A percentile compares a stretch with the other conserved stretches of the same genome.
phyloP scores from a whole-genome alignment of 2,113 vertebrate genomes.

The Chascanopsetta lugubris region DNA sequence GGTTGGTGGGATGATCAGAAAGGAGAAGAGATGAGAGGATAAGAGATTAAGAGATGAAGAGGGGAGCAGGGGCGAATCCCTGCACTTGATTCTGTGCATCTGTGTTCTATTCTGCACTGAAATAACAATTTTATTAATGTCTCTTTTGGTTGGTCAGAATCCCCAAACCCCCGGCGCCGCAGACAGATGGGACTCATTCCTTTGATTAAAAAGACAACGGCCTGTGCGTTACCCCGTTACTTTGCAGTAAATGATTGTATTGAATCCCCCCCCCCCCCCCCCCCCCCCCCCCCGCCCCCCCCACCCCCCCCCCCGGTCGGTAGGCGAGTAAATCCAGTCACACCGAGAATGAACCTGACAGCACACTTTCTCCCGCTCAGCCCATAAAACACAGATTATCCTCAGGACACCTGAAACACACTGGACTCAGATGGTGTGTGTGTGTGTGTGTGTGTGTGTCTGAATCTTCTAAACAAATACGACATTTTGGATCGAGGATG shows the following conservation, averaged over 20 bases:
- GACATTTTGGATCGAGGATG: background rate
- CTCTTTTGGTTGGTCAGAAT: conserved; percentile 23
- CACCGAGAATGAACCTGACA: conserved; percentile 58
- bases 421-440: conserved; percentile 21
- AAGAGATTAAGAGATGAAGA: conserved; percentile 63
- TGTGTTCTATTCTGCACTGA: conserved; percentile 30
- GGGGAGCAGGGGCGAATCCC: conserved; percentile 13
- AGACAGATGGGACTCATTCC: conserved; percentile 61
- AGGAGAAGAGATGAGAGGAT: conserved; percentile 56
- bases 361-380: conserved; percentile 49
- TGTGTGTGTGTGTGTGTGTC: conserved; percentile 17
- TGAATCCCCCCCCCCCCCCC: conserved; percentile 46
- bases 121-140: conserved; percentile 33
- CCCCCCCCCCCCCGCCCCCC: conserved; percentile 33
- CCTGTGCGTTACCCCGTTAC: conserved; percentile 26
- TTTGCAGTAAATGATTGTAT: conserved; percentile 46
- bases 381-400: conserved; percentile 64
- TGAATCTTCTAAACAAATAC: conserved; percentile 1
- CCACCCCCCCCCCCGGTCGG: conserved; percentile 28
- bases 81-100: conserved; percentile 41
- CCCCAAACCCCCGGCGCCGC: background rate
- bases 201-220: conserved; percentile 52
- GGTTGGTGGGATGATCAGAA: conserved; percentile 49
- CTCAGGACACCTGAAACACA: conserved; percentile 30
- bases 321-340: conserved; percentile 33